A percentile compares a stretch with the other conserved stretches of the same genome.
Conservation (phyloP, 2,888 invertebrate species). For the Anoplius nigerrimus region DNA sequence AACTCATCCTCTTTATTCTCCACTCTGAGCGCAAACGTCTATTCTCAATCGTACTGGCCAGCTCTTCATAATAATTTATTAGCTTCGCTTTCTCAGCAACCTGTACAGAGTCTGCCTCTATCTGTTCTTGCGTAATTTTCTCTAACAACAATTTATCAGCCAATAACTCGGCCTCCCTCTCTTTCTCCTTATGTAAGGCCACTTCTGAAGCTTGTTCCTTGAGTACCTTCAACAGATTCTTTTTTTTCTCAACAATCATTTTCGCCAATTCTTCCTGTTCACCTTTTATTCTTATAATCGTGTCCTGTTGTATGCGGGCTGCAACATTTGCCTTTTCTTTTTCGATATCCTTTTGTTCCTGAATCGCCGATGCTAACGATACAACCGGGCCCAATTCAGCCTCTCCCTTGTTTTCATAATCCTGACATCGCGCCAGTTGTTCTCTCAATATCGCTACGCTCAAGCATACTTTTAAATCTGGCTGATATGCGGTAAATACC, state of each 20-base stretch:
- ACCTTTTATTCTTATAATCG: slow-evolving; percentile 58
- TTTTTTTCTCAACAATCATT: slow-evolving; percentile 58
- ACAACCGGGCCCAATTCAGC: slow-evolving; percentile 60
- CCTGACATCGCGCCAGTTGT: slow-evolving; percentile 76
- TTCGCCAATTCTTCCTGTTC: slow-evolving; percentile 56
- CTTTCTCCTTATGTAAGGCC: slow-evolving; percentile 57
- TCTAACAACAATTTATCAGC: slow-evolving; percentile 59
- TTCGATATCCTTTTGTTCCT: slow-evolving; percentile 58
- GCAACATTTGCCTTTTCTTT: slow-evolving; percentile 62
- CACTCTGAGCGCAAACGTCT: slow-evolving; percentile 78
- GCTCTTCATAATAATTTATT: slow-evolving; percentile 80
- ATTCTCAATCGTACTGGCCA: slow-evolving; percentile 79
- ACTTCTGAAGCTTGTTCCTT: slow-evolving; percentile 66
- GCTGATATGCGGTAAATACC: slow-evolving; percentile 77
- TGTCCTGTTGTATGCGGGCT: slow-evolving; percentile 62
- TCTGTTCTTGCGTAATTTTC: slow-evolving; percentile 38
- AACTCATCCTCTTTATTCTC: slow-evolving; percentile 76
- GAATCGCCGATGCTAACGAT: slow-evolving; percentile 64
- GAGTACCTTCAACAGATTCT: slow-evolving; percentile 58
- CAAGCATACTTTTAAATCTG: slow-evolving; percentile 77
- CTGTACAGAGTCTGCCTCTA: no score
- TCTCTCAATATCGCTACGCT: slow-evolving; percentile 76
- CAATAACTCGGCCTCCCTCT: slow-evolving; percentile 58
- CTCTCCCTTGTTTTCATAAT: slow-evolving; percentile 77
- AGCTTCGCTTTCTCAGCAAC: slow-evolving; percentile 75